Conservation (phyloP, 2,797 vertebrate species). For the Chaetodon trifasciatus region DNA sequence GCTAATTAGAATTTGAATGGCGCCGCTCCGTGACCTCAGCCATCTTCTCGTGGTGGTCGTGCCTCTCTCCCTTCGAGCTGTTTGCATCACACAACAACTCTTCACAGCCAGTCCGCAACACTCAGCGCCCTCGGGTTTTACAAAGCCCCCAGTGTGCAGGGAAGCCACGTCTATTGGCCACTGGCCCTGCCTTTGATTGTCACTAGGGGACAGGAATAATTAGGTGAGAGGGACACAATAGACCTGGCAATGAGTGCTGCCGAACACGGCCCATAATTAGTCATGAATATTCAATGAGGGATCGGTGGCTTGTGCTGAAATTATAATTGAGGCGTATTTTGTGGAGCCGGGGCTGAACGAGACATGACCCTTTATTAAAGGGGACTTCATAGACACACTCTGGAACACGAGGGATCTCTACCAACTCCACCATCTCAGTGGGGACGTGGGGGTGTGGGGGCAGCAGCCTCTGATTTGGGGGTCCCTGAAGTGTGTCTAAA, state of each 20-base stretch:
- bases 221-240: constrained; percentile 78
- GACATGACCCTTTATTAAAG: constrained; percentile 68
- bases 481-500: constrained; percentile 35
- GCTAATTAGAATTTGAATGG: constrained; percentile 77
- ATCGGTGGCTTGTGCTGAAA: constrained; percentile 62
- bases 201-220: constrained; percentile 80
- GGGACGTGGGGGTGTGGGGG: constrained; percentile 14
- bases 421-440: neutral
- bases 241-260: constrained; percentile 63
- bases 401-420: constrained; percentile 13
- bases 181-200: constrained; percentile 76
- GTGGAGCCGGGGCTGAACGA: constrained; percentile 60
- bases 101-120: constrained; percentile 49
- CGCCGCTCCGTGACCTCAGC: constrained; percentile 27
- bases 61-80: constrained; percentile 41
- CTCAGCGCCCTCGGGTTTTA: constrained; percentile 54
- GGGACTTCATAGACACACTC: constrained; percentile 36
- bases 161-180: constrained; percentile 54
- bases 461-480: constrained; percentile 9
- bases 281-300: constrained; percentile 86
- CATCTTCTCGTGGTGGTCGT: constrained; percentile 20
- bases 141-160: constrained; percentile 68
- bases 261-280: constrained; percentile 76
- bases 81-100: constrained; percentile 64
- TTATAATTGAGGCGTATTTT: constrained; percentile 64